These are phyloP conservation scores for Corythaixoides concolor DNA, from an alignment of 2,113 vertebrate genomes.

Conservation along the genomic window DNA sequence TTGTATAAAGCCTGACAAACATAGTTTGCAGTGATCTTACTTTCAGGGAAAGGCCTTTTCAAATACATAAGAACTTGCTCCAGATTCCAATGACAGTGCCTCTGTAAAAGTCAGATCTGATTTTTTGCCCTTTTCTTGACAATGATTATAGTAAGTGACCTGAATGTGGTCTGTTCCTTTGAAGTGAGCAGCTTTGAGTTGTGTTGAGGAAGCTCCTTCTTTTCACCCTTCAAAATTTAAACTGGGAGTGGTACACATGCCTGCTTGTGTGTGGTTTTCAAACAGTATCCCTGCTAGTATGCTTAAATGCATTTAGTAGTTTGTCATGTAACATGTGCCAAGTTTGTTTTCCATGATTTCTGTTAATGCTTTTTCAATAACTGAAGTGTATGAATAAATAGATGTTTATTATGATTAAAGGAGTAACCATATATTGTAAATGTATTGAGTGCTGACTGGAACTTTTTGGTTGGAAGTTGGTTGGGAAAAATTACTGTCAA, in stretches of 20 bases:
- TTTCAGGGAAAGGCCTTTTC: constrained; percentile 61
- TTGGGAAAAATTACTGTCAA: constrained; percentile 73
- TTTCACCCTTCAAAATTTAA: constrained; percentile 9
- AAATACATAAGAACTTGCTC: constrained; percentile 64
- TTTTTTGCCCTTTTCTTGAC: constrained; percentile 72
- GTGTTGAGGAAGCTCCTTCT: background rate
- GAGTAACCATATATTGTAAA: constrained; percentile 35
- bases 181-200: constrained; percentile 57
- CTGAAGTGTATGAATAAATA: constrained; percentile 29
- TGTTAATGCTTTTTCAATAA: constrained; percentile 60
- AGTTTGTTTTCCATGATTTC: constrained; percentile 29
- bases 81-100: constrained; percentile 70
- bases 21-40: constrained; percentile 32
- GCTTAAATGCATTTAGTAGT: background rate
- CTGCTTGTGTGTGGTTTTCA: background rate
- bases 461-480: constrained; percentile 69
- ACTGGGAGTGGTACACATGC: background rate
- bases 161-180: constrained; percentile 50
- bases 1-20: constrained; percentile 46
- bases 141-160: constrained; percentile 68
- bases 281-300: background rate
- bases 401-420: constrained; percentile 51
- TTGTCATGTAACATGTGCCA: background rate
- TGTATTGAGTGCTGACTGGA: constrained; percentile 70
- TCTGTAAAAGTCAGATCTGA: constrained; percentile 69